Base-by-base conservation (phyloP, 2,113 vertebrate species). In the Urocitellus parryii region DNA sequence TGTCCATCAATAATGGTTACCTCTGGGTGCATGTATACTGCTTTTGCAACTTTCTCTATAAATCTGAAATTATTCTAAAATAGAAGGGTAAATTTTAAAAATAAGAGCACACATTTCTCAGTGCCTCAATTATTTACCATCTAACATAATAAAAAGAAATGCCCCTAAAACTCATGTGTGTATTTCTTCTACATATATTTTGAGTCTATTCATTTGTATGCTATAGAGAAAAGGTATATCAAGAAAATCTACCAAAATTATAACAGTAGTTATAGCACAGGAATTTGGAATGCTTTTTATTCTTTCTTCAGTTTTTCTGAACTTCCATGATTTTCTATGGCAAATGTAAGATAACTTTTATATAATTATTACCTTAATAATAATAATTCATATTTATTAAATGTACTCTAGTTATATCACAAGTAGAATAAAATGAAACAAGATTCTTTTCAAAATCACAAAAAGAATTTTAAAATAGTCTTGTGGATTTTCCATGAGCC, bases 21-120 rank as follows among this genome's bases (percentile, higher is more conserved):
- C 61, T 84, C 53, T 32, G 78, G 5, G 34, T 58, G 37, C 22
- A 13, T 34, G 48, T 8, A 2, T 13, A 2, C 45, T 51, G 1
- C 1, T 67, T 86, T 61, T 27, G 45, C 3, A 63, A 22, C 29
- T 77, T 58, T 16, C 20, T 61, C 72, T 20, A 12, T 22, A 34
- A 76, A 77, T 12, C 83, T 27, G 27, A 94, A 92, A 73, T 37
- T 18, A 80, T 77, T 80, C 67, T 39, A 94, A 81, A 77, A n/a
- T 67, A 56, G 24, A 93, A 90, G 20, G 25, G 18, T 22, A 34
- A 58, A 37, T 39, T 94, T 76, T 86, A 70, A 51, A 76, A 78
- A 13, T 82, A 83, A 86, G 53, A 67, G 24, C 12, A 17, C 7
- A 77, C 32, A 10, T 63, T 85, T 87, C 42, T 95, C n/a, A n/a